Conservation (phyloP, 1,140 invertebrate genomes). For the Megalonaias nervosa region DNA sequence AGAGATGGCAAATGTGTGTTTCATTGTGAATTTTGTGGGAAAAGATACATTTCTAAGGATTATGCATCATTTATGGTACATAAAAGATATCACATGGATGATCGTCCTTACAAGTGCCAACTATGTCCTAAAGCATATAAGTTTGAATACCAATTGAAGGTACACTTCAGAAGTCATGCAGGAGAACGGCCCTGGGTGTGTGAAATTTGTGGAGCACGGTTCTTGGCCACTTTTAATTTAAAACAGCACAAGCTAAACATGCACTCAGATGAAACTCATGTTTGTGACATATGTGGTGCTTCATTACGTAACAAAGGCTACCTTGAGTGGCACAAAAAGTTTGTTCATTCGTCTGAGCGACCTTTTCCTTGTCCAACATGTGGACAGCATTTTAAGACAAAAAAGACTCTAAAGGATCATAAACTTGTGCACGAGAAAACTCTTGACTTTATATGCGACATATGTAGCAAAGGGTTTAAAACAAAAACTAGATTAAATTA, state of each 20-base stretch:
- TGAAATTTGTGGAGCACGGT: conserved; percentile 89
- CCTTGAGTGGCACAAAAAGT: conserved; percentile 16
- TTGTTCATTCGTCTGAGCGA: conserved; percentile 23
- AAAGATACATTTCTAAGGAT: conserved; percentile 8
- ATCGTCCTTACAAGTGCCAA: conserved; percentile 80
- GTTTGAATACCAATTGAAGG: conserved; percentile 91
- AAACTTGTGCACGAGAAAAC: conserved; percentile 21
- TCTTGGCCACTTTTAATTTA: conserved; percentile 88
- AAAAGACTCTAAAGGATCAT: conserved; percentile 32
- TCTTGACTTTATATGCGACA: conserved; percentile 14
- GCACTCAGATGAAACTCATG: conserved; percentile 2
- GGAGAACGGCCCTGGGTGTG: conserved; percentile 97
- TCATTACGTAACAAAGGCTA: conserved; percentile 13
- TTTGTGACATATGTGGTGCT: conserved; percentile 24
- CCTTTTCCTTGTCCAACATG: conserved; percentile 25
- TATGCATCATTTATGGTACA: conserved; percentile 25
- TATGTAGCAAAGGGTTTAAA: conserved; percentile 36
- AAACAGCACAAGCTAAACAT: conserved; percentile 76
- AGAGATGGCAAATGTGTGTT: conserved; percentile 23
- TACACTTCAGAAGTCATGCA: conserved; percentile 93
- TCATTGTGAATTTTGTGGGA: conserved; percentile 36
- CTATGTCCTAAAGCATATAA: conserved; percentile 89
- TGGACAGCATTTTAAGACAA: conserved; percentile 25
- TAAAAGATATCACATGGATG: conserved; percentile 30
- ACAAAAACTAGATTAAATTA: conserved; percentile 21